phyloP scores from a whole-genome alignment of 2,888 invertebrate genomes.

The Chesias legatella region DNA sequence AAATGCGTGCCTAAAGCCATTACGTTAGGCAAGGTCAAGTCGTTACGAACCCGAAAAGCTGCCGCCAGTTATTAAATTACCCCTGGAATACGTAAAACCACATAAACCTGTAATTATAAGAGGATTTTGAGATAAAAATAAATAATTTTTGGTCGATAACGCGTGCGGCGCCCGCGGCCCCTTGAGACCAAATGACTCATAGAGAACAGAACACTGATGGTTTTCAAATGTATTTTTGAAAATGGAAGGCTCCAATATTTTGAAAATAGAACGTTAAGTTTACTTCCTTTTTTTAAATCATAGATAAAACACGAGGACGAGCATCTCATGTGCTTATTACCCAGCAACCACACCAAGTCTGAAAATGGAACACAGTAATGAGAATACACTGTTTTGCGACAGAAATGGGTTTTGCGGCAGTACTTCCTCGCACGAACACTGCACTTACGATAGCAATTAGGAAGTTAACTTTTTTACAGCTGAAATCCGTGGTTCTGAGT shows the following conservation, averaged over 20 bases:
- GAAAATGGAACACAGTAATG: no score
- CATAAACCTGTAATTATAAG: conserved; percentile 70
- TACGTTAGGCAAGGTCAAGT: conserved; percentile 18
- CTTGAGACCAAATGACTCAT: conserved; percentile 15
- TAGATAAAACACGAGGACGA: no score
- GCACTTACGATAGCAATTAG: no score
- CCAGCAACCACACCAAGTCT: no score
- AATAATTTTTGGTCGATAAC: conserved; percentile 49
- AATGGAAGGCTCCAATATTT: conserved; percentile 6
- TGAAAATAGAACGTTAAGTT: no score
- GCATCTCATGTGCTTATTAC: no score
- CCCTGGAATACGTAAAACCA: conserved; percentile 67
- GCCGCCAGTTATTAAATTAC: conserved; percentile 63
- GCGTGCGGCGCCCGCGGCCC: conserved; percentile 56
- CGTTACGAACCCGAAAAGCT: conserved; percentile 28
- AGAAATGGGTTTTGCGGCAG: no score
- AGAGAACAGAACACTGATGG: conserved; percentile 17
- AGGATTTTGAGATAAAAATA: conserved; percentile 59
- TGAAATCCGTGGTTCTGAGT: no score
- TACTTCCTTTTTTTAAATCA: no score
- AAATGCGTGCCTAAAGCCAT: conserved; percentile 2
- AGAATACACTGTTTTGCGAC: no score
- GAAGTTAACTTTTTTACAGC: no score
- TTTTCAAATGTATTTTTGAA: conserved; percentile 16
- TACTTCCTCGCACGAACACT: no score